Evolutionary conservation across 2,888 invertebrate genomes (phyloP).

Genomic region (Andrena fulva): DNA sequence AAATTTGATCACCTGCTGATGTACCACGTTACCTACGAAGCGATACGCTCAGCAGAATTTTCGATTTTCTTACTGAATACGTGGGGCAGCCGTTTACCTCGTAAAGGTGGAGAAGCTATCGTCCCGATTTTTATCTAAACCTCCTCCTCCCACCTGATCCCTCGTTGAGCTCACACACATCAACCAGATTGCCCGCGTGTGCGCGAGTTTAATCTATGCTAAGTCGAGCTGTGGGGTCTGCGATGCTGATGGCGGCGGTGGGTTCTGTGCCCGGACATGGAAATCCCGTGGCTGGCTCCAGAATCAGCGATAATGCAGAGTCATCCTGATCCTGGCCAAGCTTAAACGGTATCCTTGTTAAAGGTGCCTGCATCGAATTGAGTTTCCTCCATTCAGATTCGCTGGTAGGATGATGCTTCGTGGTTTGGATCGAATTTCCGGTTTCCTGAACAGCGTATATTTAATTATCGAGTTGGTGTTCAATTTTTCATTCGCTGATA

Average conservation of each 20-base stretch:
- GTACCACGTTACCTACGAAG: background rate
- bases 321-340: constrained; percentile 71
- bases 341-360: constrained; percentile 76
- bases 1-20: constrained; percentile 10
- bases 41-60: constrained; percentile 48
- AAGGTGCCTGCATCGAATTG: constrained; percentile 66
- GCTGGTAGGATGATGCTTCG: constrained; percentile 1
- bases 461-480: background rate
- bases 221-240: constrained; percentile 72
- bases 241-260: constrained; percentile 71
- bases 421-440: background rate
- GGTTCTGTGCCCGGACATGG: constrained; percentile 79
- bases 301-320: constrained; percentile 81
- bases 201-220: constrained; percentile 74
- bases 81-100: constrained; percentile 50
- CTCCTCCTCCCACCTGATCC: constrained; percentile 19
- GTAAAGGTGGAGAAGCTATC: constrained; percentile 68
- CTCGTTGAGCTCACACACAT: constrained; percentile 52
- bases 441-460: background rate
- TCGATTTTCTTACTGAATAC: constrained; percentile 33
- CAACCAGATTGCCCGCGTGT: constrained; percentile 55
- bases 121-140: constrained; percentile 70
- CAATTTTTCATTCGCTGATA: background rate
- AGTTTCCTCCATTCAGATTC: constrained; percentile 17
- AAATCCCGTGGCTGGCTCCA: constrained; percentile 83